Evolutionary conservation across 2,888 invertebrate species (phyloP).

Genomic region (Dicyrtoma fusca): DNA sequence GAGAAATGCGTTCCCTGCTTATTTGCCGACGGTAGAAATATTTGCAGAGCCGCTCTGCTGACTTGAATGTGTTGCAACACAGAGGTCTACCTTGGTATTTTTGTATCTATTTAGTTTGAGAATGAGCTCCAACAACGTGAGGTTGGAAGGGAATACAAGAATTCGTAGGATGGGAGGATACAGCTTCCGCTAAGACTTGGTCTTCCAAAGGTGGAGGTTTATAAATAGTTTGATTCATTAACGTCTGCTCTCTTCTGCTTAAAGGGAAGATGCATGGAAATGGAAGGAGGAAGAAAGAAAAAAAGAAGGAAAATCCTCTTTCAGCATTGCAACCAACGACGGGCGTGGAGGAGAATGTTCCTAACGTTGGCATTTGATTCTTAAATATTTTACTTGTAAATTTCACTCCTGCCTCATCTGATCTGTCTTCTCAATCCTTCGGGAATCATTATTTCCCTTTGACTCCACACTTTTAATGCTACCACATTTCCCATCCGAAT

Average conservation of each 20-base stretch:
- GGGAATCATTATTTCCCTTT: constrained; percentile 8
- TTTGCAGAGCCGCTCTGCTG: too few species aligned
- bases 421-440: constrained; percentile 5
- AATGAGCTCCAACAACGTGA: too few species aligned
- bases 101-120: too few species aligned
- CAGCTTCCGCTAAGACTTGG: too few species aligned
- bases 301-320: neutral
- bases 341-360: constrained; percentile 5
- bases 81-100: too few species aligned
- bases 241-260: constrained; percentile 28
- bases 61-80: too few species aligned
- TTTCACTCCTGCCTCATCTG: constrained; percentile 4
- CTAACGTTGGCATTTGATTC: constrained; percentile 27
- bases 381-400: constrained; percentile 25
- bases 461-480: neutral
- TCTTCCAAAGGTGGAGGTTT: constrained; percentile 28
- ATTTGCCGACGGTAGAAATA: too few species aligned
- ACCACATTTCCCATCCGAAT: neutral
- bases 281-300: neutral
- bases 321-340: neutral
- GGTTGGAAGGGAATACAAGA: too few species aligned
- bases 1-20: too few species aligned
- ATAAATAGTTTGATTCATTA: constrained; percentile 37
- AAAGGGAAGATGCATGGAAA: neutral
- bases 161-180: too few species aligned